A percentile compares a stretch with the other conserved stretches of the same genome.
Evolutionary conservation across 2,113 vertebrate species (phyloP).

Genomic region (Oceanodroma tethys): DNA sequence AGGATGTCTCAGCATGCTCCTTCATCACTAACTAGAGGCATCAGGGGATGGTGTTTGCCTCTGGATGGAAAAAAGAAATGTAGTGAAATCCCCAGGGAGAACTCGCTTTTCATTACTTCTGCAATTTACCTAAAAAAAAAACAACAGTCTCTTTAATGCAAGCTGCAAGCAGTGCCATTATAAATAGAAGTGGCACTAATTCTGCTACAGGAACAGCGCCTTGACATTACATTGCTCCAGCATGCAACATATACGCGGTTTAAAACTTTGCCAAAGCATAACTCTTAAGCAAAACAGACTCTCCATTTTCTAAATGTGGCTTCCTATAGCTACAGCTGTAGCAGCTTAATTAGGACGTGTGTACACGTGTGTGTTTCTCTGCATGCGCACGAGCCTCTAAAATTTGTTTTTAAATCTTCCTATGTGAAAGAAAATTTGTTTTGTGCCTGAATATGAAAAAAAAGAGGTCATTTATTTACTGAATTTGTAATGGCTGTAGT

Average conservation of each 20-base stretch:
- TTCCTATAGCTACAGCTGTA: background rate
- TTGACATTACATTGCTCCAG: background rate
- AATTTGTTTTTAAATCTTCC: background rate
- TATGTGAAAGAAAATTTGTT: background rate
- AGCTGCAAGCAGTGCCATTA: background rate
- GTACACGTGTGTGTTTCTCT: background rate
- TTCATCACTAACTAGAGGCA: background rate
- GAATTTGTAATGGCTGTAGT: background rate
- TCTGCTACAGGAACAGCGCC: background rate
- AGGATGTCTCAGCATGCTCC: background rate
- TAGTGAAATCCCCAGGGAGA: background rate
- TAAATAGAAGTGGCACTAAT: background rate
- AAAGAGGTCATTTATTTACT: background rate
- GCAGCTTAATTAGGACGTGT: background rate
- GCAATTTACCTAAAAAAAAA: background rate
- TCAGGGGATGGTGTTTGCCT: background rate
- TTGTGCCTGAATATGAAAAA: background rate
- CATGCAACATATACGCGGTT: background rate
- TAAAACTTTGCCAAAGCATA: background rate
- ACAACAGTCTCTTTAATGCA: background rate
- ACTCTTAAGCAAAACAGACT: background rate
- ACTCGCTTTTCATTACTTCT: background rate
- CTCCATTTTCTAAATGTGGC: background rate
- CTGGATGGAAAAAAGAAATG: background rate
- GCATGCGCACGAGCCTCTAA: background rate